Base-by-base conservation (phyloP, 2,888 invertebrate genomes). In the Tetragnatha montana region DNA sequence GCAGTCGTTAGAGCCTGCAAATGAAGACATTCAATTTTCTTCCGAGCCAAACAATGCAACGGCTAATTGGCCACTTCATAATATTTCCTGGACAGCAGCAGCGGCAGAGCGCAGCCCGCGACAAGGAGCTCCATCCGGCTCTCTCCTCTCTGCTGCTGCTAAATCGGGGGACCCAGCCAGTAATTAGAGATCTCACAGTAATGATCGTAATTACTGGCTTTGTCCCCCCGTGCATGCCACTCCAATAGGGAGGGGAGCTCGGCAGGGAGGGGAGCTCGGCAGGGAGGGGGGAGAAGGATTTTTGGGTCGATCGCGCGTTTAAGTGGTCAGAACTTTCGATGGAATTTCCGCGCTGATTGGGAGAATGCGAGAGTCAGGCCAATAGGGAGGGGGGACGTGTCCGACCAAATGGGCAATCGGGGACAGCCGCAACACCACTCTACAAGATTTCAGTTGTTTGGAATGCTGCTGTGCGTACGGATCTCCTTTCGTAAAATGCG, bases 151-250 rank as follows among this genome's bases (percentile, higher is more conserved):
- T 85, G 81, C 85, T 89, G 85, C 82, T 82, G 87, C 87, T 50
- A 70, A 70, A 86, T 21, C 86, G 68, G 74, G 76, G 74, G 73
- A 89, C 85, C 81, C 85, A 89, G 85, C 50, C 89, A 81, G 89
- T 89, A 89, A 89, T 89, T 89, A 89, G 89, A 85, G 81, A 85
- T 89, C 89, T 89, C 76, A 71, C 85, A 80, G 76, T 89, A 89
- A 89, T 89, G 89, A 89, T 89, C 85, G 89, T 89, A 89, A 89
- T 89, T 89, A 89, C 81, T 85, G 75, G 89, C 81, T 85, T 89
- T 85, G 68, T 76, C 76, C 60, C 68, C 60, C 74, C 86, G 60
- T 60, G 60, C 78, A 35, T 69, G 73, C 83, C 88, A 88, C 88
- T 88, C 79, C 71, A 83, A 82, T 82, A 60, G 73, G 6, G 71